Percentiles rank a stretch among this genome's conserved stretches.
Conservation (phyloP, 2,888 invertebrate genomes). For the Sinhomidia bicolor region DNA sequence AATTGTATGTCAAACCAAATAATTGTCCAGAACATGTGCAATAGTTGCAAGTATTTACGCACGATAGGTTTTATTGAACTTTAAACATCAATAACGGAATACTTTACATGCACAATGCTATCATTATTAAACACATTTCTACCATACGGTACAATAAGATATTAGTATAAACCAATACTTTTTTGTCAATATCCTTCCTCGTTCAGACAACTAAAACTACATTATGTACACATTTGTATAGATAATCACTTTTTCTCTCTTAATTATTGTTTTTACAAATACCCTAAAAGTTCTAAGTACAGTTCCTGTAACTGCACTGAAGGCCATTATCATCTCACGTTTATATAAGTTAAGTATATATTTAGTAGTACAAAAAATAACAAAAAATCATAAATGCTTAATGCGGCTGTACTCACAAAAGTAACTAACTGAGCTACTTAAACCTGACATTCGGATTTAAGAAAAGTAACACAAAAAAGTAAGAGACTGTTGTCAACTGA, state of each 20-base stretch:
- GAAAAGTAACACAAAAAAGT: too few species aligned
- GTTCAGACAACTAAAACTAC: too few species aligned
- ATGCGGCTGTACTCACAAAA: background rate
- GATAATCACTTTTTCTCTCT: background rate
- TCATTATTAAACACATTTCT: background rate
- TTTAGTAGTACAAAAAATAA: too few species aligned
- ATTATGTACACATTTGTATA: too few species aligned
- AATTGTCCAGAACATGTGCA: too few species aligned
- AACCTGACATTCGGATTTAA: too few species aligned
- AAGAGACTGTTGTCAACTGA: too few species aligned
- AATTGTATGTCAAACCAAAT: too few species aligned
- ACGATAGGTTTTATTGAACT: constrained; percentile 31
- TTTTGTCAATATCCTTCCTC: too few species aligned
- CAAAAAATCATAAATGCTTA: background rate
- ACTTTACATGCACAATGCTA: too few species aligned
- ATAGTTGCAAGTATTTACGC: background rate
- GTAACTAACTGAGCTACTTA: too few species aligned
- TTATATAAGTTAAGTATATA: background rate
- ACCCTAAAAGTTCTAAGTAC: background rate
- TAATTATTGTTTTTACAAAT: background rate
- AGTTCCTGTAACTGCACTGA: background rate
- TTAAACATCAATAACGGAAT: background rate
- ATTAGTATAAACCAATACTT: too few species aligned
- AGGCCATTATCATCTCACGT: background rate
- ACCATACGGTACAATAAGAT: background rate